Percentiles rank a stretch among this genome's conserved stretches.
phyloP scores from a whole-genome alignment of 2,888 invertebrate species.

The Orthonevra nobilis region DNA sequence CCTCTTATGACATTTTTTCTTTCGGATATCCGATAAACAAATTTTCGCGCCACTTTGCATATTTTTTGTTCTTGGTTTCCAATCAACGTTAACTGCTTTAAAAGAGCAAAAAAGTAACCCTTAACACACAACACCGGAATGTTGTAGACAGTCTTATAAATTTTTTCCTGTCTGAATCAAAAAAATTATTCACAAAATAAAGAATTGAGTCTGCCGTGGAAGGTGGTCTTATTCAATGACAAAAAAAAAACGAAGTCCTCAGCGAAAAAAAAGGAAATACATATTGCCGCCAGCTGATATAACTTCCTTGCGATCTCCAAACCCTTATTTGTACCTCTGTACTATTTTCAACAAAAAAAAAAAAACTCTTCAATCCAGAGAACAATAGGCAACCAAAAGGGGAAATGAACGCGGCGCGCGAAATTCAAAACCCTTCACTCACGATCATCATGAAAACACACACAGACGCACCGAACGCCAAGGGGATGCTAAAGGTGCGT shows the following conservation, averaged over 20 bases:
- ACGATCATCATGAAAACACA: constrained; percentile 5
- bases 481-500: constrained; percentile 63
- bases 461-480: background rate
- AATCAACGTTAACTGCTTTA: too few species aligned
- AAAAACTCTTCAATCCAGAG: constrained; percentile 51
- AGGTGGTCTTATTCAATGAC: constrained; percentile 8
- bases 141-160: constrained; percentile 16
- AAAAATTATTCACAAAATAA: background rate
- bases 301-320: constrained; percentile 37
- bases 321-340: constrained; percentile 12
- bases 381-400: constrained; percentile 54
- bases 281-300: constrained; percentile 57
- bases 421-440: constrained; percentile 68
- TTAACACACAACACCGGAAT: constrained; percentile 13
- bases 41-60: constrained; percentile 57
- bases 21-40: constrained; percentile 48
- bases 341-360: background rate
- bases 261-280: background rate
- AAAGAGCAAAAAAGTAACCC: too few species aligned
- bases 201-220: constrained; percentile 28
- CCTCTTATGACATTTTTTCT: constrained; percentile 1
- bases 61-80: too few species aligned
- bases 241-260: background rate
- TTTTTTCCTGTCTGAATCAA: constrained; percentile 11
- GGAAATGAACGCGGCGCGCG: constrained; percentile 64